Evolutionary conservation across 2,888 invertebrate genomes (phyloP).

Genomic region (Metacarcinus magister): DNA sequence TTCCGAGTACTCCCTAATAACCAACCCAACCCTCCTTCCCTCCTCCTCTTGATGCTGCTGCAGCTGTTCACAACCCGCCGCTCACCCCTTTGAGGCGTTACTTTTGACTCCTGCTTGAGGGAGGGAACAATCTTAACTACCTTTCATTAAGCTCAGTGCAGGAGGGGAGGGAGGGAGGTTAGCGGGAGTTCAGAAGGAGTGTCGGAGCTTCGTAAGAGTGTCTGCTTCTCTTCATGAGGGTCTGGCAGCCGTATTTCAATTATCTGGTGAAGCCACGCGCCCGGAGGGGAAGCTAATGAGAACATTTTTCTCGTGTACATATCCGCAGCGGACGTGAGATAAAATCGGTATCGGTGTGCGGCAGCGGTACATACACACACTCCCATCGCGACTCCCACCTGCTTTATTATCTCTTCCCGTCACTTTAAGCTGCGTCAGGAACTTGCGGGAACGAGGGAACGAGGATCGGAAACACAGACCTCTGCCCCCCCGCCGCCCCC

Average conservation of each 20-base stretch:
- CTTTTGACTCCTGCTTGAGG: not conserved
- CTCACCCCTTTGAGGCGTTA: not conserved
- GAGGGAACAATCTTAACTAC: not conserved
- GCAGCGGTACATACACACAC: not conserved
- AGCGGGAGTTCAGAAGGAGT: not conserved
- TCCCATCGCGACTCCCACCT: not conserved
- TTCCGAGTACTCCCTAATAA: not conserved
- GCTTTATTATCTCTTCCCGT: not conserved
- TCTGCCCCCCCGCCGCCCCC: not conserved
- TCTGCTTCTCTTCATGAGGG: not conserved
- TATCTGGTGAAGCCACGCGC: constrained; percentile 36
- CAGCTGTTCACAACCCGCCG: not conserved
- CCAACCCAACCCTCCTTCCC: too few species aligned
- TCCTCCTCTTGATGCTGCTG: not conserved
- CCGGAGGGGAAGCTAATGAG: constrained; percentile 27
- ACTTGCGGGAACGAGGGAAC: not conserved
- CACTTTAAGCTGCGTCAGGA: not conserved
- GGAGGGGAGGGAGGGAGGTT: not conserved
- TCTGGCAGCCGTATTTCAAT: constrained; percentile 35
- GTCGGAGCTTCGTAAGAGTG: not conserved
- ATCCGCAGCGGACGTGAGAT: constrained; percentile 27
- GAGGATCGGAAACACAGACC: not conserved
- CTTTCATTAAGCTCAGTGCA: not conserved
- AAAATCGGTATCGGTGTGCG: constrained; percentile 27
- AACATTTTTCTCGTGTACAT: constrained; percentile 2